Evolutionary conservation across 2,113 vertebrate genomes (phyloP).

Genomic region (Pachypanchax playfairii): DNA sequence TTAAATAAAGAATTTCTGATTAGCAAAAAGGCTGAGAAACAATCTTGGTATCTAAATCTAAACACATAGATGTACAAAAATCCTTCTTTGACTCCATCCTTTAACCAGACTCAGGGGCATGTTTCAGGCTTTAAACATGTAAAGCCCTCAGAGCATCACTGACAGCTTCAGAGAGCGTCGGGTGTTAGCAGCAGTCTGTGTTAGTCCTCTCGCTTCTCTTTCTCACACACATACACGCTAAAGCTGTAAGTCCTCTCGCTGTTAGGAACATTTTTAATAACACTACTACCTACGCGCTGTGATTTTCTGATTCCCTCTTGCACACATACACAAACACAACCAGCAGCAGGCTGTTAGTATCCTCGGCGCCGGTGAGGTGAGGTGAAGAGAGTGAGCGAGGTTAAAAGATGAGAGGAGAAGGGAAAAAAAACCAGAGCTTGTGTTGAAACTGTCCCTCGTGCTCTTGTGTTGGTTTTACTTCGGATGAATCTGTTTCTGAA

Average conservation of each 20-base stretch:
- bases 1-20: neutral
- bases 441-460: slow-evolving; percentile 42
- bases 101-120: slow-evolving; percentile 35
- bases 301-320: neutral
- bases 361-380: slow-evolving; percentile 53
- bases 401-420: slow-evolving; percentile 47
- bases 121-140: slow-evolving; percentile 61
- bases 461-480: slow-evolving; percentile 25
- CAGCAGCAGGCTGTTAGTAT: slow-evolving; percentile 70
- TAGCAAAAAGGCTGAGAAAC: no score
- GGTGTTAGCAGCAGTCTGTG: slow-evolving; percentile 58
- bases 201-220: slow-evolving; percentile 25
- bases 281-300: neutral
- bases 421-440: slow-evolving; percentile 20
- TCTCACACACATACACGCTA: slow-evolving; percentile 10
- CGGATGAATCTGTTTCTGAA: slow-evolving; percentile 10
- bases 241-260: neutral
- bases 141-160: slow-evolving; percentile 49
- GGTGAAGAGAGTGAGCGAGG: slow-evolving; percentile 57
- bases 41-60: neutral
- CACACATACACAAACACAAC: slow-evolving; percentile 20
- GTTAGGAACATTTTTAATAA: neutral
- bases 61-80: neutral
- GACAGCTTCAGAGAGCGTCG: slow-evolving; percentile 41
- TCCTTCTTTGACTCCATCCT: no score